A percentile compares a stretch with the other conserved stretches of the same genome.
These are phyloP conservation scores for Malurus melanocephalus DNA, from an alignment of 2,113 vertebrate genomes.

Conservation along the genomic window DNA sequence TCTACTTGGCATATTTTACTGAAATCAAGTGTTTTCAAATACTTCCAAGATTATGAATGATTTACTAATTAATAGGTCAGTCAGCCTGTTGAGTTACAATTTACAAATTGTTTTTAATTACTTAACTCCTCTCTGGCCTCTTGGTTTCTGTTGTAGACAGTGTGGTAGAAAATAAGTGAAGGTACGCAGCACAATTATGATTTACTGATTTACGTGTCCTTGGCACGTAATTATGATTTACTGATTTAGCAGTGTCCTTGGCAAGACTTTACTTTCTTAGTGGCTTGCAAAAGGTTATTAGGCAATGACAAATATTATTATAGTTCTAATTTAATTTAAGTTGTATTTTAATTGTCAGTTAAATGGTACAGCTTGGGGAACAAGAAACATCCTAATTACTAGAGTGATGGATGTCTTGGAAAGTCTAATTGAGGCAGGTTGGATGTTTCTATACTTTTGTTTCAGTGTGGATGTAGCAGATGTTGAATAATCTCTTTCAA, in stretches of 20 bases:
- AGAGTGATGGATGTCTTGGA: neutral
- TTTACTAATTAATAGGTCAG: conserved; percentile 20
- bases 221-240: conserved; percentile 12
- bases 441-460: neutral
- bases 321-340: conserved; percentile 23
- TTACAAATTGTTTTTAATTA: neutral
- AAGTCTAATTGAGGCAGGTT: neutral
- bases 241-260: conserved; percentile 15
- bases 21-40: neutral
- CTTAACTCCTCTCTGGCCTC: neutral
- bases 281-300: conserved; percentile 18
- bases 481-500: neutral
- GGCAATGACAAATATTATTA: conserved; percentile 39
- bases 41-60: neutral
- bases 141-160: neutral
- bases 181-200: neutral
- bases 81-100: neutral
- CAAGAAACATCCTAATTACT: neutral
- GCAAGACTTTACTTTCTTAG: conserved; percentile 1
- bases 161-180: conserved; percentile 9
- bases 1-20: neutral
- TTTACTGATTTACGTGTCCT: conserved; percentile 34
- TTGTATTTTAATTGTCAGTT: conserved; percentile 24
- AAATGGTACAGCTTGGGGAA: neutral
- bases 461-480: neutral